Base-by-base conservation (phyloP, 2,113 vertebrate species). In the Okapia johnstoni region DNA sequence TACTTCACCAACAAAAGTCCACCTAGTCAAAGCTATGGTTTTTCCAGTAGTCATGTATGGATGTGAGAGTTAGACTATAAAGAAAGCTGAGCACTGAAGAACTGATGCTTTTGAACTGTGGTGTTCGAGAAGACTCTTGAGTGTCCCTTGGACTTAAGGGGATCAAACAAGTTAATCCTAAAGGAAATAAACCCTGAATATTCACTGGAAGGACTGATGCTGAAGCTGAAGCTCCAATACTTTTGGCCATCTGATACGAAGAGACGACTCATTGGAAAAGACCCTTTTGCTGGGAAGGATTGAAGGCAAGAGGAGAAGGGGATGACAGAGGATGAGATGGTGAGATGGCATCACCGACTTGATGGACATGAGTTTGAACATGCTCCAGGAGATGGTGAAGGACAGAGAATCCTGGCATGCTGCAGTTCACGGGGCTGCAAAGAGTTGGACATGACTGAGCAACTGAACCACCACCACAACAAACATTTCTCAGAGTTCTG, bases 1-100 rank as follows among this genome's bases (percentile, higher is more conserved):
- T 70, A 40, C n/a, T 23, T 40, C 0, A 1, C 66, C 2, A 17
- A 40, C 66, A 70, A 40, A 70, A 10, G 66, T 70, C 36, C 10
- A 1, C 40, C n/a, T 70, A 70, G 66, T 70, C n/a, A 70, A 70
- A 23, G 66, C 2, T 70, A 70, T 40, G n/a, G 5, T 40, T 70
- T 70, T 23, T 70, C 66, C n/a, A 70, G 5, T 40, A 70, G n/a
- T 40, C 66, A 40, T 70, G n/a, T 70, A 70, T 6, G n/a, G 11
- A 70, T 70, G 19, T 70, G 66, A 70, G 19, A 70, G 5, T 36
- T 70, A 19, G 5, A 70, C 66, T 40, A 6, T 70, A 23, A 70
- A 70, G 66, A 70, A 40, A 12, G 66, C n/a, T 40, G 19, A 70
- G 5, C 66, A 40, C 66, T 2, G 0, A 70, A 70, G n/a, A 6